Evolutionary conservation across 2,797 vertebrate species (phyloP), one percentile per base, ranked within the genome.

Genomic region (Chelidonichthys spinosus): DNA sequence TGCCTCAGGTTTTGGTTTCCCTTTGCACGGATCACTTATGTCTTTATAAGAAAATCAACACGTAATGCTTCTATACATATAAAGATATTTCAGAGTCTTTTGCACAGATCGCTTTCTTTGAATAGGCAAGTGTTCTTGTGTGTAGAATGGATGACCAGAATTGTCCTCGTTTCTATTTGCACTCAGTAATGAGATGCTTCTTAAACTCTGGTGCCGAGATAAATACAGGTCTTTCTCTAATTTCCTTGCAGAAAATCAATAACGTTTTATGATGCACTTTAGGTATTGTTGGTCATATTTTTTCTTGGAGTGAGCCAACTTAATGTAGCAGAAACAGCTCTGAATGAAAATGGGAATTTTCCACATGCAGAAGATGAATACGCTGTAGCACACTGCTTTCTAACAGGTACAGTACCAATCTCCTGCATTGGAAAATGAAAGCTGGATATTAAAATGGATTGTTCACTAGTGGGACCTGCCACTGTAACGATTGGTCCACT

Each of bases 221-320:
- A 59, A 74, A 87, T 75, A 47, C 46, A 1, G 18, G 46, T 39
- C 47, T 52, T 64, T 50, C 50, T 72, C 33, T 63, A 77, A 70
- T 86, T 78, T 69, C 49, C 53, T 63, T 60, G 72, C 65, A 83
- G 60, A 53, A 68, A 79, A 78, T 76, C 76, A 69, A 79, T 87
- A 72, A 70, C 17, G 74, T 55, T 87, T 77, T 74, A 77, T 72
- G 50, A 81, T 64, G 77, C 64, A 75, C 72, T 70, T 74, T 47
- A 43, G 42, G 66, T 63, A 65, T 69, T 72, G 82, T 68, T 72
- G 67, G 49, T 74, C 49, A 69, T 82, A 61, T 71, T 79, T 76
- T 74, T 55, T 53, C 65, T 9, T 14, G 65, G 62, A 55, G 46
- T 71, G 71, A 73, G 70, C 9, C 0, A 11, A 63, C 73, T 71